These are phyloP conservation scores for Oxytorus armatus DNA, from an alignment of 2,888 invertebrate genomes.

Conservation along the genomic window DNA sequence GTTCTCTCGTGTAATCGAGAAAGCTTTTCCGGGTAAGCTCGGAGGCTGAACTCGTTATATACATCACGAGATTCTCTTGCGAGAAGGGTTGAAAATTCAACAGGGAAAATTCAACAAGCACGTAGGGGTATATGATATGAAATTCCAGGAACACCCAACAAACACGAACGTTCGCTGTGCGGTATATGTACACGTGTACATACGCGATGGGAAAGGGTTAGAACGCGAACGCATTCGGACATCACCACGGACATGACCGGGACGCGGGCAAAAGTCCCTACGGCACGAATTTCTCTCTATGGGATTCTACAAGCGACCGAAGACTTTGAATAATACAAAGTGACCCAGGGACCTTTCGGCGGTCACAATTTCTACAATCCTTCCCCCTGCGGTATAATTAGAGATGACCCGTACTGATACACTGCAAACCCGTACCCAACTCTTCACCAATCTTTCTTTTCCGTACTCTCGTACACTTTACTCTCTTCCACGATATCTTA, in stretches of 20 bases:
- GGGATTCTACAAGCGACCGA: constrained; percentile 40
- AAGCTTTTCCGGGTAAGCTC: constrained; percentile 51
- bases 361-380: constrained; percentile 71
- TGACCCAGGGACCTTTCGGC: constrained; percentile 64
- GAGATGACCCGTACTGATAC: constrained; percentile 74
- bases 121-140: constrained; percentile 72
- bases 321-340: constrained; percentile 72
- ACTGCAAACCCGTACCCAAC: constrained; percentile 41
- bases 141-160: constrained; percentile 77
- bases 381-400: constrained; percentile 73
- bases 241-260: constrained; percentile 49
- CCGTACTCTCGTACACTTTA: constrained; percentile 14
- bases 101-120: constrained; percentile 78
- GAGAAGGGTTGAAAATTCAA: constrained; percentile 85
- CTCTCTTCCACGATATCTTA: no score
- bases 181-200: constrained; percentile 85
- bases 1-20: constrained; percentile 52
- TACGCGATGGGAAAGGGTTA: constrained; percentile 72
- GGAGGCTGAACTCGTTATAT: constrained; percentile 2
- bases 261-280: constrained; percentile 41
- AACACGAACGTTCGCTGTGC: constrained; percentile 82
- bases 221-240: constrained; percentile 57
- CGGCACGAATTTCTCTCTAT: constrained; percentile 53
- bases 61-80: constrained; percentile 4
- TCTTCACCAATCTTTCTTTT: constrained; percentile 45